Evolutionary conservation across 64 coral and sea anemone species (phyloP).

Genomic region (Platygyra sinensis): DNA sequence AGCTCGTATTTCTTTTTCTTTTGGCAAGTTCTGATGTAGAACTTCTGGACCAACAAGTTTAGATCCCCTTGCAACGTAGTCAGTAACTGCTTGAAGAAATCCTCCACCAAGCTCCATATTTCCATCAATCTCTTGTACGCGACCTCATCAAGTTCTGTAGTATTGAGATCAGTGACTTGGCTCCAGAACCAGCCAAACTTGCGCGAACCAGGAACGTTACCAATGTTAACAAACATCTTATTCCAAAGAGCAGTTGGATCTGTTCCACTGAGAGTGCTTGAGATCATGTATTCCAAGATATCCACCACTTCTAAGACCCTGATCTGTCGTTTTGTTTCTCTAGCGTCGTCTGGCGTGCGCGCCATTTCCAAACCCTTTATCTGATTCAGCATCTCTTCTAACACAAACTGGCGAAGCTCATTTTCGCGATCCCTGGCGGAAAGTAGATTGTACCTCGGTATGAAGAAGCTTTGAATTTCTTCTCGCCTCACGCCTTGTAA

Average conservation of each 20-base stretch:
- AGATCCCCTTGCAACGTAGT: neutral
- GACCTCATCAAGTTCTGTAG: slow-evolving; percentile 12
- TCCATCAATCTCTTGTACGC: neutral
- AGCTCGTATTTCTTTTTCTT: slow-evolving; percentile 43
- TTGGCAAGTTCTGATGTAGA: slow-evolving; percentile 20
- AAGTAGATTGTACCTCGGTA: slow-evolving; percentile 16
- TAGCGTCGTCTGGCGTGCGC: neutral
- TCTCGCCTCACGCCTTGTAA: slow-evolving; percentile 7
- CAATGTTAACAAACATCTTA: slow-evolving; percentile 43
- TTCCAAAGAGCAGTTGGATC: slow-evolving; percentile 3
- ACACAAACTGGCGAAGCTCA: neutral
- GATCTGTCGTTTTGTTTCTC: slow-evolving; percentile 9
- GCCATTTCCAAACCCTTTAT: slow-evolving; percentile 1
- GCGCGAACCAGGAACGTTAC: neutral
- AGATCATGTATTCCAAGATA: slow-evolving; percentile 16
- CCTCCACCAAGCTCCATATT: slow-evolving; percentile 9
- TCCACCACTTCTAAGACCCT: slow-evolving; percentile 20
- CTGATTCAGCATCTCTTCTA: slow-evolving; percentile 21
- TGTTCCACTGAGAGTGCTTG: neutral
- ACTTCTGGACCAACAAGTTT: slow-evolving; percentile 29
- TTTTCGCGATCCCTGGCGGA: neutral
- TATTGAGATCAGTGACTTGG: slow-evolving; percentile 21
- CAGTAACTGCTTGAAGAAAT: slow-evolving; percentile 8
- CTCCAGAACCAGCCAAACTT: neutral
- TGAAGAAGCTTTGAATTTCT: slow-evolving; percentile 19